Base-by-base conservation (phyloP, 2,888 invertebrate species). In the Thymelicus acteon region DNA sequence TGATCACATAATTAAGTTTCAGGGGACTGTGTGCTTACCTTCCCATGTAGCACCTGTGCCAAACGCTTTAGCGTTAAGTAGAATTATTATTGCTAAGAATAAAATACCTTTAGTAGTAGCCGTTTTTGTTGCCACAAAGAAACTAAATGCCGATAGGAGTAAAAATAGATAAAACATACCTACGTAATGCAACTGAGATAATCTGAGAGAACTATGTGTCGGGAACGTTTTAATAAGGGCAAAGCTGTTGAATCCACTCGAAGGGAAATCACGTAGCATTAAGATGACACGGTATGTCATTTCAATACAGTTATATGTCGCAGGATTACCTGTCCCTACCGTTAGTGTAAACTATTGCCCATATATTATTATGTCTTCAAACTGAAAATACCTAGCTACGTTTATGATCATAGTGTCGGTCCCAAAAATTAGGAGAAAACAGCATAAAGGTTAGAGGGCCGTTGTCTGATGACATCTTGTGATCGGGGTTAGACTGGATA, bases 231-330 rank as follows among this genome's bases (percentile, higher is more conserved):
- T 60, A 60, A 60, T 60, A 40, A 60, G 15, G 6, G 40, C 60
- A 8, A 40, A 58, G 58, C 60, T 39, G 40, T 4, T 8, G 39
- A 40, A 40, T 7, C 37, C 39, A 40, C 40, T 19, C 10, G 40
- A 40, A 8, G n/a, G 60, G 60, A 60, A 60, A 60, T 60, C 60
- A 60, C 60, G 60, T 60, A 40, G 8, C 15, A 60, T 60, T 60
- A 19, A 15, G 40, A 44, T 60, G 60, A 60, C 15, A 19, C 19
- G 60, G 44, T 12, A 19, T 40, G 60, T 10, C 19, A 44, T 15
- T 19, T 44, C 10, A 15, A 44, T 19, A 40, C 44, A 60, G n/a
- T 40, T n/a, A 60, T n/a, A 60, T n/a, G 60, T 39, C 60, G 8
- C 10, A 44, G 44, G 44, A n/a, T 60, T 60, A 60, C 58, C 37